Evolutionary conservation across 2,797 vertebrate species (phyloP).

Genomic region (Molossus molossus): DNA sequence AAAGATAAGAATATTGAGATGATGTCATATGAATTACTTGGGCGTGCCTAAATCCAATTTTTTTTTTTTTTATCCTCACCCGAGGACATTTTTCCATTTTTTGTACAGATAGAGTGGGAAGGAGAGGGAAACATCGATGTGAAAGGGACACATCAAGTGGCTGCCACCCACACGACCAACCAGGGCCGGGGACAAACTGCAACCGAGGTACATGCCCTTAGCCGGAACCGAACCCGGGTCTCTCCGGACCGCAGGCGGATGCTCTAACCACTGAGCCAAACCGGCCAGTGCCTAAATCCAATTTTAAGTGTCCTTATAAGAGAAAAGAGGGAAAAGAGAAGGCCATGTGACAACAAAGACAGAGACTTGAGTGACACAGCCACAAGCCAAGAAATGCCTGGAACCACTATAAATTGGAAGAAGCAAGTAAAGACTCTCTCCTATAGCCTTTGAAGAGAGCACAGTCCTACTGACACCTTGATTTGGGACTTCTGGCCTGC

Average conservation of each 20-base stretch:
- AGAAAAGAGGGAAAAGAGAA: background rate
- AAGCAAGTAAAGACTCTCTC: background rate
- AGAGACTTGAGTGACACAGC: background rate
- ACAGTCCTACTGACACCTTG: background rate
- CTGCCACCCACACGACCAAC: no score
- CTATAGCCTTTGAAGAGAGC: background rate
- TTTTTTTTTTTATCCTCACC: no score
- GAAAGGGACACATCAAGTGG: no score
- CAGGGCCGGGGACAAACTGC: no score
- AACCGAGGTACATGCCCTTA: no score
- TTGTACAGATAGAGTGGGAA: no score
- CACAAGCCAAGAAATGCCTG: background rate
- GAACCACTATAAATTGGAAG: background rate
- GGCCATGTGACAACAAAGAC: background rate
- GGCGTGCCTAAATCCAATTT: constrained; percentile 31
- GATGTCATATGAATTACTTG: constrained; percentile 20
- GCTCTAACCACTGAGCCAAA: no score
- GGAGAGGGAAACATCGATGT: no score
- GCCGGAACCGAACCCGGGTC: no score
- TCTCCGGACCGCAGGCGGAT: no score
- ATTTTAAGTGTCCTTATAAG: background rate
- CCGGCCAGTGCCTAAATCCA: background rate
- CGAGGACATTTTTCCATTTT: no score
- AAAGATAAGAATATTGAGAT: background rate
- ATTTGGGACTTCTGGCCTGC: background rate